These are phyloP conservation scores for Paracentrotus lividus DNA, from an alignment of 53 echinoderm and acorn worm genomes.

Conservation along the genomic window DNA sequence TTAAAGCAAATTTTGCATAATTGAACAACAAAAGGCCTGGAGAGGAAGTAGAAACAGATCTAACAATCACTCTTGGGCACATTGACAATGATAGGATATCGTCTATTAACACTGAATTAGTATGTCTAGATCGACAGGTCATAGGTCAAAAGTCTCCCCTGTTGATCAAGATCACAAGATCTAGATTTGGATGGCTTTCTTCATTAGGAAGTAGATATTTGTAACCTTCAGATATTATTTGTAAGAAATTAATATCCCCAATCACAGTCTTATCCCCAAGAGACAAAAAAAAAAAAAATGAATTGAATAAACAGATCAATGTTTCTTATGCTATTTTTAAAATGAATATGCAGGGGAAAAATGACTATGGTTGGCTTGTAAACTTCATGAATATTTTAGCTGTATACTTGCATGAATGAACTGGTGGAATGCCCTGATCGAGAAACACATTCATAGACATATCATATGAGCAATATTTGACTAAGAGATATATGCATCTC, in stretches of 20 bases:
- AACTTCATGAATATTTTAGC: too few species aligned
- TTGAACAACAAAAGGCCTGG: not conserved
- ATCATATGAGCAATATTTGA: not conserved
- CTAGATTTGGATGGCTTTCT: too few species aligned
- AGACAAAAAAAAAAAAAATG: too few species aligned
- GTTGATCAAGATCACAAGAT: too few species aligned
- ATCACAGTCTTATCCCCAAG: too few species aligned
- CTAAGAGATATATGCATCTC: not conserved
- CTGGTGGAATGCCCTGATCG: not conserved
- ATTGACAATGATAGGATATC: constrained; percentile 17
- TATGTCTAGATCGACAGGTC: not conserved
- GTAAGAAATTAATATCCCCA: too few species aligned
- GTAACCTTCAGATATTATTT: too few species aligned
- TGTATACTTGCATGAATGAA: not conserved
- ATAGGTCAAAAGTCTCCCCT: not conserved
- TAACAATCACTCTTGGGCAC: not conserved
- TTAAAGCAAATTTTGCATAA: not conserved
- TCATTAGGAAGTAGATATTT: too few species aligned
- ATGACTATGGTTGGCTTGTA: too few species aligned
- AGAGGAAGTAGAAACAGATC: not conserved
- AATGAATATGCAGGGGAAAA: too few species aligned
- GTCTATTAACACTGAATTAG: not conserved
- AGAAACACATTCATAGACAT: not conserved
- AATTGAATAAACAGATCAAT: too few species aligned
- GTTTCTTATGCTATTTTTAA: too few species aligned